Base-by-base conservation (phyloP, 2,797 vertebrate genomes). In the Etheostoma perlongum region DNA sequence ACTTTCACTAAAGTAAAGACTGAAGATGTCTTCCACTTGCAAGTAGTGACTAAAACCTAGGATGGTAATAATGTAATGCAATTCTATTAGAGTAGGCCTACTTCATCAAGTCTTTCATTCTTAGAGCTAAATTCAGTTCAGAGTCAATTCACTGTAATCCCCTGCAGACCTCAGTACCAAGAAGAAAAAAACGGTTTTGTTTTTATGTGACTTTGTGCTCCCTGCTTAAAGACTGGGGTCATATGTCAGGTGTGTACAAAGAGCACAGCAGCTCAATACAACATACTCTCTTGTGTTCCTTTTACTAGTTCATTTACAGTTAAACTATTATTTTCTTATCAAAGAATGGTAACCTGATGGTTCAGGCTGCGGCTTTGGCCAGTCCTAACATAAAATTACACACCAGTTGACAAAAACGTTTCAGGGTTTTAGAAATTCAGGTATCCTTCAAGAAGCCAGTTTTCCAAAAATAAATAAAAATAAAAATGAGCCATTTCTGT, bases 161-260 rank as follows among this genome's bases (percentile, higher is more conserved):
- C 75, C 14, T 42, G 59, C 36, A 78, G 77, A 87, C 40, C 67
- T 76, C 18, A 25, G 47, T 67, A 65, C 40, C 25, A 59, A 48
- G 30, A 79, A 14, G 23, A 80, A 77, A 82, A 77, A 76, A 79
- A 68, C 51, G 11, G 54, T 84, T 89, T 83, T 44, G 81, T 87
- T 83, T 67, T 83, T 71, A 58, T 68, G 57, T 80, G 54, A 77
- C 77, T 79, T 82, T 64, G 49, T 82, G 76, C 86, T 82, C 77
- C 68, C 80, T 76, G 69, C 75, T 88, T 79, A 74, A 86, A 90
- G 53, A 79, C 74, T 13, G 14, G 82, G 89, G 86, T 94, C 92
- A 85, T 88, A 77, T 93, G 87, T 94, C 93, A 91, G 85, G 79
- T 91, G 88, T 85, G 81, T 77, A 89, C 84, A 88, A 79, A 85